phyloP scores from a whole-genome alignment of 30 jellyfish, hydroid and myxozoan genomes.

The Hydra vulgaris region DNA sequence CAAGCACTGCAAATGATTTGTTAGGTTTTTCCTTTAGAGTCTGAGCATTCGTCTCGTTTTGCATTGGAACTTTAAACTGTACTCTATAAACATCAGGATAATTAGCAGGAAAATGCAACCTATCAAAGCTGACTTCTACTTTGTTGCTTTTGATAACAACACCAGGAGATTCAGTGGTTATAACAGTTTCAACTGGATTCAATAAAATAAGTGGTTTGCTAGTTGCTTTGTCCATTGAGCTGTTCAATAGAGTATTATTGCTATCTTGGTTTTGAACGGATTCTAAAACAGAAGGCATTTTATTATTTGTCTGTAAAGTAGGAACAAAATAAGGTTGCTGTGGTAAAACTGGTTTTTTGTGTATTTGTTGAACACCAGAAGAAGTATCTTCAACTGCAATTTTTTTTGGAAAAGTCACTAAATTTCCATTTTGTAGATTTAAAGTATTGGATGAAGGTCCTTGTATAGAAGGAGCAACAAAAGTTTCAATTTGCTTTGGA shows the following conservation, averaged over 20 bases:
- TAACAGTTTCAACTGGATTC: background rate
- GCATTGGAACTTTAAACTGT: background rate
- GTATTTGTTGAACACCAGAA: background rate
- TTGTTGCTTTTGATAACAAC: background rate
- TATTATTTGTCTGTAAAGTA: too few relatives aligned
- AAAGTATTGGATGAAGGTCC: background rate
- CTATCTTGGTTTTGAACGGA: too few relatives aligned
- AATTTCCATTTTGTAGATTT: background rate
- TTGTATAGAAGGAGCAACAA: background rate
- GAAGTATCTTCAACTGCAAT: conserved; percentile 1
- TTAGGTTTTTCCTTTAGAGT: background rate
- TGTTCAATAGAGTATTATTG: background rate
- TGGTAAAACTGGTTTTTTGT: conserved; percentile 18
- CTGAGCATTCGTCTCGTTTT: background rate
- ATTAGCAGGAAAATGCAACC: background rate
- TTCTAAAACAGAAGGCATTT: too few relatives aligned
- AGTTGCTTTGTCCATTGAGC: background rate
- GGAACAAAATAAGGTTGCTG: conserved; percentile 19
- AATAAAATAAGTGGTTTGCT: background rate
- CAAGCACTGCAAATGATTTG: background rate
- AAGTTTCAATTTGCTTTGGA: background rate
- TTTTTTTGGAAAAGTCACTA: background rate
- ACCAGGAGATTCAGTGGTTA: background rate
- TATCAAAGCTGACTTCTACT: background rate
- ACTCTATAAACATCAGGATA: background rate